Base-by-base conservation (phyloP, 92 coral and sea anemone genomes). In the Plumapathes pennacea region DNA sequence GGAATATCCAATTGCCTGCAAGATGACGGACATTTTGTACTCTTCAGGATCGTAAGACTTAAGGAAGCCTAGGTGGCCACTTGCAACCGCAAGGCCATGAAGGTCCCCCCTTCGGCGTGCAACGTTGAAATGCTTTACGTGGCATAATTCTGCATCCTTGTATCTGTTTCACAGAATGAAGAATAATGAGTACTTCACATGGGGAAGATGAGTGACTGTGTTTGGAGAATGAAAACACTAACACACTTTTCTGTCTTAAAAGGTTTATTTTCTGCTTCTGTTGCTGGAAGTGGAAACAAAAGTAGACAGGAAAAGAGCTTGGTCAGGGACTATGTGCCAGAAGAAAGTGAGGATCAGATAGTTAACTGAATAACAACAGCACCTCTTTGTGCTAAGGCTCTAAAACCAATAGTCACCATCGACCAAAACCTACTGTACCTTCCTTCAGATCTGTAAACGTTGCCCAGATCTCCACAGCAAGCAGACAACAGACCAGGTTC, bases 361-460 rank as follows among this genome's bases (percentile, higher is more conserved):
- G n/a, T n/a, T n/a, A n/a, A n/a, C n/a, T n/a, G n/a, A n/a, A n/a
- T n/a, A n/a, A n/a, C n/a, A n/a, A n/a, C n/a, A n/a, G n/a, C n/a
- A n/a, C n/a, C n/a, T n/a, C n/a, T n/a, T n/a, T n/a, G n/a, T n/a
- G n/a, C n/a, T n/a, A n/a, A n/a, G n/a, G n/a, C n/a, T n/a, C n/a
- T n/a, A n/a, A n/a, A n/a, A n/a, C n/a, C n/a, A n/a, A n/a, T n/a
- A n/a, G n/a, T n/a, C n/a, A n/a, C n/a, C n/a, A n/a, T n/a, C n/a
- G n/a, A n/a, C n/a, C n/a, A n/a, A n/a, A n/a, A n/a, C n/a, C n/a
- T n/a, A 8, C 1, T 21, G 8, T 33, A 80, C 86, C 86, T 80
- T 32, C 86, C 86, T 40, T 80, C 86, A 3, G 86, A 80, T 23
- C 86, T 77, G 60, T 56, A 80, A 21, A 80, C 81, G n/a, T 80